Evolutionary conservation across 2,113 vertebrate species (phyloP).

Genomic region (Gila orcuttii): DNA sequence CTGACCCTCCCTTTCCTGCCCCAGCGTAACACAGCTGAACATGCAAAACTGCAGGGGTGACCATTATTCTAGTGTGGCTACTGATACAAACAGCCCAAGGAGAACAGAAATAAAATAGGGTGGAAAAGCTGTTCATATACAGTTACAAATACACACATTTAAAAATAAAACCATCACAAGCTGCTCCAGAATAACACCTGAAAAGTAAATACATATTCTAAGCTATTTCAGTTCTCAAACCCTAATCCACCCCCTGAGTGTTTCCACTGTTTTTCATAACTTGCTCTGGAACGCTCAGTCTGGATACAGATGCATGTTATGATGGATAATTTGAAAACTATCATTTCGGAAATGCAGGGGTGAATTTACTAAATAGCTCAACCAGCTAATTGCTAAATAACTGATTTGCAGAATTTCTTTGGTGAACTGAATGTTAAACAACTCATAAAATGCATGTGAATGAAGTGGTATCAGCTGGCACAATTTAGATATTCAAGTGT

Average conservation of each 20-base stretch:
- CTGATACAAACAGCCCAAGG: slow-evolving; percentile 21
- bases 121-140: slow-evolving; percentile 39
- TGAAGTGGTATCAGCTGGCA: neutral
- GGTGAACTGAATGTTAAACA: neutral
- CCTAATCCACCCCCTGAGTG: neutral
- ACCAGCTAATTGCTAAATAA: neutral
- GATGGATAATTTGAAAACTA: neutral
- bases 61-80: neutral
- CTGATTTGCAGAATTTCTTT: neutral
- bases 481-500: neutral
- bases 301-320: neutral
- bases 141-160: slow-evolving; percentile 58
- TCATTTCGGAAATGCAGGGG: neutral
- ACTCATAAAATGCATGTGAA: neutral
- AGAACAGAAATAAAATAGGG: slow-evolving; percentile 16
- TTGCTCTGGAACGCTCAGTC: neutral
- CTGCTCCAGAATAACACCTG: slow-evolving; percentile 28
- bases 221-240: slow-evolving; percentile 11
- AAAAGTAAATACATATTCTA: slow-evolving; percentile 14
- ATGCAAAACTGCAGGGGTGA: neutral
- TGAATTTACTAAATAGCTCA: neutral
- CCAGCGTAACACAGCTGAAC: slow-evolving; percentile 1
- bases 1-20: neutral
- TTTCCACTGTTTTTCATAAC: slow-evolving; percentile 17
- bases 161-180: slow-evolving; percentile 63